Evolutionary conservation across 1,140 invertebrate species (phyloP), one percentile per base, ranked within the genome.

Genomic region (Lamellibrachia luymesi): DNA sequence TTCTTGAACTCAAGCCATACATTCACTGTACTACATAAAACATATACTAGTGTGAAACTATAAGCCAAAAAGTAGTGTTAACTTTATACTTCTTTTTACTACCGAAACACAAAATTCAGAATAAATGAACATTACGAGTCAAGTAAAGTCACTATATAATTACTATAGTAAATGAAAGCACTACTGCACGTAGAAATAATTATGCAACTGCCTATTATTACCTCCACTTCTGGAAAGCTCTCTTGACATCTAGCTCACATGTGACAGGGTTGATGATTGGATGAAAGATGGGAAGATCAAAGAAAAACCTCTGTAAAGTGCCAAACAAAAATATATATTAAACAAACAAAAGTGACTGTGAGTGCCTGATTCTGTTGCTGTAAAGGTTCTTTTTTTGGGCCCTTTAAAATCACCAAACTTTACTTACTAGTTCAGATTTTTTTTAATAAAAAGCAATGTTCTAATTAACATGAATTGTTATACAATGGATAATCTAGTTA

Each of bases 261-360:
- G 97, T 98, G 94, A 97, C 97, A 13, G 97, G 96, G 96, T 98
- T 97, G 92, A 99, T 97, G 89, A 98, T 97, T 91, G 99, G 98
- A 97, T 99, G 98, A 95, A 98, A 98, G 92, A 99, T 96, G 95
- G 98, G 97, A 93, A 98, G 98, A 96, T 98, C 97, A 96, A 99
- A 99, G 93, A 97, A 97, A 91, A 99, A 97, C 96, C 97, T 97
- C 98, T 99, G 95, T 93, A 97, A 97, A 94, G 91, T 52, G 93
- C 27, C 90, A 91, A 90, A 91, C 90, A 90, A 92, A 94, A 38
- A 52, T 22, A 92, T 10, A 93, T 90, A 90, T 90, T 90, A 50
- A 91, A 25, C 38, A 38, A 38, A 80, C 64, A 80, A 13, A 6
- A 56, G 52, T 56, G 52, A 56, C 38, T 38, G 38, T 38, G 38